Evolutionary conservation across 1,140 invertebrate genomes (phyloP), one percentile per base, ranked within the genome.

Genomic region (Tetranychus urticae): DNA sequence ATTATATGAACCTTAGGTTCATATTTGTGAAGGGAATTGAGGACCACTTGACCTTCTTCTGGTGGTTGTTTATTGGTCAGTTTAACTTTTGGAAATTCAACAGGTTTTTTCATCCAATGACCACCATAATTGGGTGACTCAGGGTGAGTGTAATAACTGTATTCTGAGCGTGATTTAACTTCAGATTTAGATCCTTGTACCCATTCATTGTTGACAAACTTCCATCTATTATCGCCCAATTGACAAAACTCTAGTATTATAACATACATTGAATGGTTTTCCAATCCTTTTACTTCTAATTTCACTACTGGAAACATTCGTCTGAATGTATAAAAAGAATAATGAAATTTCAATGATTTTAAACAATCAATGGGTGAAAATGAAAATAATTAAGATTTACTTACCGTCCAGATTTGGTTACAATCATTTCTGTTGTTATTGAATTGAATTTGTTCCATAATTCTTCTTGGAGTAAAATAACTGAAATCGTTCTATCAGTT

Each of bases 151-250:
- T 94, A 96, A 64, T 90, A 84, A 46, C 87, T 83, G 0, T 87
- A 87, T 0, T 87, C 81, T 0, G 86, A 82, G 58, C 70, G 46
- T 52, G 50, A 33, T 31, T 33, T n/a, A 69, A 35, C 70, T 76
- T 94, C 88, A 0, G 86, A 86, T 71, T 94, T 96, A 2, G 89
- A 89, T 14, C 89, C 89, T 3, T 88, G 84, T 1, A 88, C 85
- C 92, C 92, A 97, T 76, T 94, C 89, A 1, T 91, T 90, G 70
- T 94, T 94, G n/a, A 94, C 87, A 73, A 93, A 96, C 74, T 94
- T 94, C 89, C 90, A 97, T 66, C 81, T 78, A 74, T 93, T 87
- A 33, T 81, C 81, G 71, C 93, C 89, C 55, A 94, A 82, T 75
- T 93, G 90, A 2, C 88, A 85, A 71, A 97, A 96, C 74, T 94